Evolutionary conservation across 2,797 vertebrate genomes (phyloP), one percentile per base, ranked within the genome.

Genomic region (Odontamblyopus lacepedii): DNA sequence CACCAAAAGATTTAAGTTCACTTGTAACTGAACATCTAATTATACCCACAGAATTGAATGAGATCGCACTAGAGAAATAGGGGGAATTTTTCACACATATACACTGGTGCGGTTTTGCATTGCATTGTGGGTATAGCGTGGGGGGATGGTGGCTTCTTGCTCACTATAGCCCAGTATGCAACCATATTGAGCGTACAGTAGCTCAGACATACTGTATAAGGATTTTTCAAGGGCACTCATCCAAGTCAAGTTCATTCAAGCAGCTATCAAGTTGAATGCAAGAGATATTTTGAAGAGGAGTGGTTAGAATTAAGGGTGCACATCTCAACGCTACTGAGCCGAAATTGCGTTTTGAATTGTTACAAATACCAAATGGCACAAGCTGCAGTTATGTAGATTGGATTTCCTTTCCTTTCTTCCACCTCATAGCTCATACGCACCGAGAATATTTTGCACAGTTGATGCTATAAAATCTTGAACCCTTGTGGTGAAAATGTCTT

Each of bases 91-190:
- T 85, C 75, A 76, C 48, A 65, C 74, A 63, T 72, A 77, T 80
- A 81, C 57, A 30, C 12, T n/a, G 27, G 80, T 82, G 72, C 53
- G 70, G 76, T 82, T 78, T 88, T 78, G 68, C 60, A 72, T 84
- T 85, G 82, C 75, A 76, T 70, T 83, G 66, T 65, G 67, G 63
- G 71, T 78, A 64, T 79, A 84, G 80, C 19, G 72, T 80, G 77
- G 86, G 91, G 87, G 88, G 87, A 88, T 72, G 91, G 89, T 85
- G 75, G 67, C 23, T 73, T 19, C 63, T 72, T 81, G 75, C 48
- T 70, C 11, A 53, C 57, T 83, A 63, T 86, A 86, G 87, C 73
- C 83, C 78, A 75, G 67, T 76, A 70, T 84, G 78, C 79, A 88
- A 75, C 53, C 66, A 56, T 56, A 82, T 80, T 82, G 77, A 83